Percentiles rank a stretch among this genome's conserved stretches.
Conservation (phyloP, 1,140 invertebrate genomes). For the Philotrypesis tridentata region DNA sequence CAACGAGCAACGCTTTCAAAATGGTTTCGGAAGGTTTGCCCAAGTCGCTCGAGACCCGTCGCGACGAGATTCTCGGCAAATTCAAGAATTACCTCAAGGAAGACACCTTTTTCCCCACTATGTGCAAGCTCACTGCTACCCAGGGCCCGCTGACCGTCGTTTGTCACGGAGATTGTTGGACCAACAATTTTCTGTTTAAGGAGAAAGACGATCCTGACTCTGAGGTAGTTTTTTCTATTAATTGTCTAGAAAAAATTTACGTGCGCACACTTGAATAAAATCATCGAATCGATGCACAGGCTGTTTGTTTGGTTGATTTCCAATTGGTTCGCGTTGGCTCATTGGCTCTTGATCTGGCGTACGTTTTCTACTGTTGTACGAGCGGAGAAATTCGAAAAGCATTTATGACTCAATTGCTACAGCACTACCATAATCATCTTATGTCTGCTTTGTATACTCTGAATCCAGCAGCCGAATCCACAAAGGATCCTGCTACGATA, state of each 20-base stretch:
- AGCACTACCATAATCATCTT: constrained; percentile 76
- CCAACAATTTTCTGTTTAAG: constrained; percentile 82
- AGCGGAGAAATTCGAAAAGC: constrained; percentile 75
- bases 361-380: constrained; percentile 80
- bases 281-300: constrained; percentile 65
- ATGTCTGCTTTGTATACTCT: constrained; percentile 72
- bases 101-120: constrained; percentile 79
- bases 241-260: background rate
- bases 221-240: constrained; percentile 67
- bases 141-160: constrained; percentile 80
- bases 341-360: constrained; percentile 79
- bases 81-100: constrained; percentile 78
- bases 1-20: constrained; percentile 78
- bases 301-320: constrained; percentile 80
- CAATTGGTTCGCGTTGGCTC: constrained; percentile 81
- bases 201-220: constrained; percentile 73
- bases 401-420: constrained; percentile 76
- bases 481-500: constrained; percentile 69
- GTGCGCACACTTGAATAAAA: background rate
- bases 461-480: constrained; percentile 68
- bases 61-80: constrained; percentile 77
- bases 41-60: constrained; percentile 59
- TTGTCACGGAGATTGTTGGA: constrained; percentile 85
- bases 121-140: constrained; percentile 78
- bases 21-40: constrained; percentile 80